A percentile compares a stretch with the other conserved stretches of the same genome.
phyloP scores from a whole-genome alignment of 2,888 invertebrate genomes.

The Alloscopus bannaensis region DNA sequence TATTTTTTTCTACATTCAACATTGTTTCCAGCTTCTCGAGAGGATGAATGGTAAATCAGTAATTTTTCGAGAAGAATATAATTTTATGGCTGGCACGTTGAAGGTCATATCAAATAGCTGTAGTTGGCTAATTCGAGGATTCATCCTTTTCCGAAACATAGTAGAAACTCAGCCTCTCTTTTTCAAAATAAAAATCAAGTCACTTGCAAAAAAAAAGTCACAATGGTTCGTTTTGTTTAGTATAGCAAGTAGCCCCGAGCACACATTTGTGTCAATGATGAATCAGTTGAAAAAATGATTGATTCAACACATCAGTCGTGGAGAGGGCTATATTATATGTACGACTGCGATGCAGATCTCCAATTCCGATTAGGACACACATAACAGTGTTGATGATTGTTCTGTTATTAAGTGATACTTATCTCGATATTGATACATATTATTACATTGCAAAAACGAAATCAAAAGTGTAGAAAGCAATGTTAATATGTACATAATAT shows the following conservation, averaged over 20 bases:
- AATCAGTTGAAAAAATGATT: conserved; percentile 54
- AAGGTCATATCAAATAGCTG: too few relatives aligned
- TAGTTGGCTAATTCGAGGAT: too few relatives aligned
- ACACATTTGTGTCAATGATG: conserved; percentile 40
- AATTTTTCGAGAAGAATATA: too few relatives aligned
- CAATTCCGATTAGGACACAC: conserved; percentile 34
- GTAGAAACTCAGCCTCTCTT: too few relatives aligned
- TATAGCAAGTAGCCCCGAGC: not conserved
- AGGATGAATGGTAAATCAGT: too few relatives aligned
- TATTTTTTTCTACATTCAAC: not conserved
- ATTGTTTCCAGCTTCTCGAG: not conserved
- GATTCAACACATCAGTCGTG: conserved; percentile 47
- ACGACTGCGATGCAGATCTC: conserved; percentile 26
- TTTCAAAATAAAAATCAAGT: too few relatives aligned
- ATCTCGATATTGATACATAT: conserved; percentile 38
- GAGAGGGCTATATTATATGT: conserved; percentile 28
- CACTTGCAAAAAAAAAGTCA: too few relatives aligned
- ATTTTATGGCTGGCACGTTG: too few relatives aligned
- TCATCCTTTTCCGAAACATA: too few relatives aligned
- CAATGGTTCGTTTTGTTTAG: too few relatives aligned
- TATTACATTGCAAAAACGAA: conserved; percentile 33
- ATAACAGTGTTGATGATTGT: conserved; percentile 47
- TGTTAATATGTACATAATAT: too few relatives aligned
- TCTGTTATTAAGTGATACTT: conserved; percentile 18
- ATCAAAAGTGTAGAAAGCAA: conserved; percentile 9